A percentile compares a stretch with the other conserved stretches of the same genome.
These are phyloP conservation scores for Brachionus rotundiformis DNA, from an alignment of 1,140 invertebrate genomes.

Conservation along the genomic window DNA sequence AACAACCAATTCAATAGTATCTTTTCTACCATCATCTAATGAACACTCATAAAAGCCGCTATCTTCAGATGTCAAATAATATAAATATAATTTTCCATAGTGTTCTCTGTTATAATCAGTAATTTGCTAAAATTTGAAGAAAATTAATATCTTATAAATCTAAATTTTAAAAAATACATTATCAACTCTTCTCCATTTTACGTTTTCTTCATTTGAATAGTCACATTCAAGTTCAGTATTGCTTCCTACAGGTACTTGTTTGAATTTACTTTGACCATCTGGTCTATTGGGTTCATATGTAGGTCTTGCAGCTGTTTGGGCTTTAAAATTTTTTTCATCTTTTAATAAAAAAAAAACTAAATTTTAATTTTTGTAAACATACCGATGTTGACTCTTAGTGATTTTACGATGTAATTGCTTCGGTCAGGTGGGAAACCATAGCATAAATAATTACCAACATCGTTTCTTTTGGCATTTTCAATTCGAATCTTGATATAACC, in stretches of 20 bases:
- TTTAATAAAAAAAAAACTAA: too few relatives aligned
- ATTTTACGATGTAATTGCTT: slow-evolving; percentile 2
- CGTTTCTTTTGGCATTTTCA: not conserved
- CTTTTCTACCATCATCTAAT: slow-evolving; percentile 2
- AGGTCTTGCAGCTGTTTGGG: not conserved
- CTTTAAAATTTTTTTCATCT: too few relatives aligned
- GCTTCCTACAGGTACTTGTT: not conserved
- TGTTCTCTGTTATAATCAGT: slow-evolving; percentile 27
- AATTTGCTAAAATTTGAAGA: not conserved
- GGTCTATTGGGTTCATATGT: not conserved
- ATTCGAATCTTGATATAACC: slow-evolving; percentile 2
- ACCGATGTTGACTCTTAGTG: not conserved
- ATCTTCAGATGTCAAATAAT: slow-evolving; percentile 17
- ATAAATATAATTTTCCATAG: slow-evolving; percentile 21
- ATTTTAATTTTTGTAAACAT: not conserved
- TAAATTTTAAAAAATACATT: too few relatives aligned
- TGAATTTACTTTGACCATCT: not conserved
- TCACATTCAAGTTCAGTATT: slow-evolving; percentile 11
- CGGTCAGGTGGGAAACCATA: slow-evolving; percentile 36
- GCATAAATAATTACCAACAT: slow-evolving; percentile 17
- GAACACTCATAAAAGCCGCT: slow-evolving; percentile 29
- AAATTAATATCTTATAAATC: too few relatives aligned
- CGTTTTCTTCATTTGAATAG: not conserved
- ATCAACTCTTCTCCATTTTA: slow-evolving; percentile 25
- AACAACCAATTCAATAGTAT: not conserved